phyloP scores from a whole-genome alignment of 2,888 invertebrate species.

The Dioctria rufipes region DNA sequence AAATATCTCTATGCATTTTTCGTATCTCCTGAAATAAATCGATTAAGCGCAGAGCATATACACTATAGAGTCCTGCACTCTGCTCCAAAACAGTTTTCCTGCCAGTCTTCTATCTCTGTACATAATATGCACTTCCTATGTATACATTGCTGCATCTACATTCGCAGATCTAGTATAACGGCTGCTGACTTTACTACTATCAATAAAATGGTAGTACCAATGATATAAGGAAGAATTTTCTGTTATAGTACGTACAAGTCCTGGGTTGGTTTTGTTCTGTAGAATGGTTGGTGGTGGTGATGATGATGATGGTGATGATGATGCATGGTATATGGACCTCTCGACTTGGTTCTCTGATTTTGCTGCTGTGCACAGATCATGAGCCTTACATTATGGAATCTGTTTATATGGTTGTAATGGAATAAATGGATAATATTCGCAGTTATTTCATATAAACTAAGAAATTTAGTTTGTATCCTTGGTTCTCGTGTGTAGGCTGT shows the following conservation, averaged over 20 bases:
- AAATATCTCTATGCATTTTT: slow-evolving; percentile 47
- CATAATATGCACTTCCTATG: slow-evolving; percentile 42
- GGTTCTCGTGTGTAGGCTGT: neutral
- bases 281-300: slow-evolving; percentile 5
- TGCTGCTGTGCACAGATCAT: neutral
- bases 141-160: slow-evolving; percentile 32
- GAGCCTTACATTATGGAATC: slow-evolving; percentile 15
- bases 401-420: slow-evolving; percentile 37
- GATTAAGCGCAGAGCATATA: slow-evolving; percentile 40
- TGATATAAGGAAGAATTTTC: slow-evolving; percentile 33
- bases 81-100: slow-evolving; percentile 18
- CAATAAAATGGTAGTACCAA: slow-evolving; percentile 25
- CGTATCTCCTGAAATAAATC: slow-evolving; percentile 48
- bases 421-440: slow-evolving; percentile 15
- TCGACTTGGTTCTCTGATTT: neutral
- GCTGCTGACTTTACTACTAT: slow-evolving; percentile 31
- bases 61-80: slow-evolving; percentile 38
- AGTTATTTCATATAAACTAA: neutral
- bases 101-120: slow-evolving; percentile 1
- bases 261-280: slow-evolving; percentile 13
- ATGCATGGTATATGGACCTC: slow-evolving; percentile 17
- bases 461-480: neutral
- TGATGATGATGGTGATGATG: neutral
- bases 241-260: slow-evolving; percentile 25
- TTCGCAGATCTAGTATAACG: slow-evolving; percentile 16